Conservation (phyloP, 1,140 invertebrate genomes). For the Drosophila trapezifrons region DNA sequence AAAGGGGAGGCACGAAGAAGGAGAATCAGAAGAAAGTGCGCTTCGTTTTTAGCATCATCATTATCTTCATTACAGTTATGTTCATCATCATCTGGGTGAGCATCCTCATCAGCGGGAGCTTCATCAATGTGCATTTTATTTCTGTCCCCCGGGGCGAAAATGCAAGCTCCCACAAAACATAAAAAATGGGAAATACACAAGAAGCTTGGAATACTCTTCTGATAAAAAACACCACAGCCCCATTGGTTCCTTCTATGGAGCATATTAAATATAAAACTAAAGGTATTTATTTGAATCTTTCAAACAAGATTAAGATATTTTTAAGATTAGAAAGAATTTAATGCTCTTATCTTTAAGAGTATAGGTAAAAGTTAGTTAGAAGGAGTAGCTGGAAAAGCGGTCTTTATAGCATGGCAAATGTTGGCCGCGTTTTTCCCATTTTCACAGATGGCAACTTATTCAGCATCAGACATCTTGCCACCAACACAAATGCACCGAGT, state of each 20-base stretch:
- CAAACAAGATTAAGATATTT: background rate
- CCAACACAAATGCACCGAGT: background rate
- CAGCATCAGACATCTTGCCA: constrained; percentile 18
- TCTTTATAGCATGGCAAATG: constrained; percentile 37
- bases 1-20: constrained; percentile 14
- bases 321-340: background rate
- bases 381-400: background rate
- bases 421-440: constrained; percentile 16
- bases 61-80: constrained; percentile 6
- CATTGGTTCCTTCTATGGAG: no score
- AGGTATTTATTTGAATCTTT: background rate
- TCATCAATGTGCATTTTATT: constrained; percentile 63
- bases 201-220: constrained; percentile 28
- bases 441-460: constrained; percentile 36
- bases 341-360: constrained; percentile 5
- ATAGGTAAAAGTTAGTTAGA: background rate
- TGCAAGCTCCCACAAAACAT: constrained; percentile 4
- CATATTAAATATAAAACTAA: no score
- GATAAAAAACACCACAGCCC: background rate
- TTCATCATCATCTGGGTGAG: constrained; percentile 17
- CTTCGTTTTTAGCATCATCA: constrained; percentile 43
- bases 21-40: constrained; percentile 19
- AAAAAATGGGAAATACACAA: background rate
- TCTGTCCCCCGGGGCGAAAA: constrained; percentile 37
- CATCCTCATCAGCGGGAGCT: constrained; percentile 35